These are phyloP conservation scores for Pteropus rufus DNA, from an alignment of 2,797 vertebrate genomes.

Conservation along the genomic window DNA sequence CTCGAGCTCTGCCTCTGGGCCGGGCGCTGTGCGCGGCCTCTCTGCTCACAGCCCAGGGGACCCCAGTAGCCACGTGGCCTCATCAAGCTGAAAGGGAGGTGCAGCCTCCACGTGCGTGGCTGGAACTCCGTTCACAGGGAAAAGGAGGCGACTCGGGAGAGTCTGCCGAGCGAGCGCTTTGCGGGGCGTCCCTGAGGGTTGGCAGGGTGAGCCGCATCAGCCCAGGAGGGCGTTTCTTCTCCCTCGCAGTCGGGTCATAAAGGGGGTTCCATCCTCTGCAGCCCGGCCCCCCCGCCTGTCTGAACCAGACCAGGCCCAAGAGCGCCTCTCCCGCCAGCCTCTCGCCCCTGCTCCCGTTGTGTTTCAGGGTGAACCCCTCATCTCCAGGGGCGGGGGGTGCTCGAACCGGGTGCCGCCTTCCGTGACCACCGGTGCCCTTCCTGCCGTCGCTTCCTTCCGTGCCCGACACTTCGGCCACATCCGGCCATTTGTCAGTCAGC, in stretches of 20 bases:
- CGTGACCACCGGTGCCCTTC: fast-evolving
- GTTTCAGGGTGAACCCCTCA: neutral
- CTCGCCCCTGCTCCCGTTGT: fast-evolving
- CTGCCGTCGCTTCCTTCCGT: fast-evolving
- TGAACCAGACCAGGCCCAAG: neutral
- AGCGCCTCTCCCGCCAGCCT: neutral
- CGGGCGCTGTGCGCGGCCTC: fast-evolving
- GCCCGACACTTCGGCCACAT: fast-evolving
- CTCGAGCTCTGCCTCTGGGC: too few relatives aligned
- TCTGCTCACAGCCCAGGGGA: neutral
- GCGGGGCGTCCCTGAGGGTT: too few relatives aligned
- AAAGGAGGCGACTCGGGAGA: neutral
- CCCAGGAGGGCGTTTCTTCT: too few relatives aligned
- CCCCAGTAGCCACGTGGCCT: neutral
- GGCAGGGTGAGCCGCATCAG: too few relatives aligned
- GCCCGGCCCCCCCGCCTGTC: neutral
- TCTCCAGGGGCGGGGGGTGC: too few relatives aligned
- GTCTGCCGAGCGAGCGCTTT: neutral
- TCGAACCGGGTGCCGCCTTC: fast-evolving
- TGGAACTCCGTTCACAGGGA: too few relatives aligned
- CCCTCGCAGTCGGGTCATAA: too few relatives aligned
- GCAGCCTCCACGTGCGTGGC: neutral
- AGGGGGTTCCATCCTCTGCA: neutral
- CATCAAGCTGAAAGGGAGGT: fast-evolving
- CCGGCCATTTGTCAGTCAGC: neutral